Conservation (phyloP, 2,888 invertebrate genomes). For the Nephrotoma flavescens region DNA sequence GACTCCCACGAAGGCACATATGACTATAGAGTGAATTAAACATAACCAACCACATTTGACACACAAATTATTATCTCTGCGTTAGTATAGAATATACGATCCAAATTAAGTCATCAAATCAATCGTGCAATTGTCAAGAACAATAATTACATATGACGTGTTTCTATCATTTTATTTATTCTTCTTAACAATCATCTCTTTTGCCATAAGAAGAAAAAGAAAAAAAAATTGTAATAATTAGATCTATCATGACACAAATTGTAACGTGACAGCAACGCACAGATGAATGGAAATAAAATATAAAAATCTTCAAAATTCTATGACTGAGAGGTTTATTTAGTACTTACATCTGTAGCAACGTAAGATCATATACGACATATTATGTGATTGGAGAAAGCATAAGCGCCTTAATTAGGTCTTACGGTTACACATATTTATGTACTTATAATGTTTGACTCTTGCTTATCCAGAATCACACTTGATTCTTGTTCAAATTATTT, state of each 20-base stretch:
- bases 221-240: not conserved
- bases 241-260: not conserved
- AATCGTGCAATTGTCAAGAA: not conserved
- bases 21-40: not conserved
- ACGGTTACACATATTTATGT: not conserved
- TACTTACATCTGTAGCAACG: not conserved
- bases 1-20: not conserved
- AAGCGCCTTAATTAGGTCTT: not conserved
- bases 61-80: not conserved
- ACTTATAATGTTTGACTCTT: too few species aligned
- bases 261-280: not conserved
- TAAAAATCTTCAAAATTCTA: not conserved
- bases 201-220: not conserved
- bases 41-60: not conserved
- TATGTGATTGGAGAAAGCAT: not conserved
- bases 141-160: not conserved
- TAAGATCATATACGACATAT: not conserved
- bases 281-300: not conserved
- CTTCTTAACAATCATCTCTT: not conserved
- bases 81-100: not conserved
- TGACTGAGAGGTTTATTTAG: not conserved
- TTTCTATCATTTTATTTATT: not conserved
- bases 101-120: not conserved
- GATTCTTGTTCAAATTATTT: too few species aligned
- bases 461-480: too few species aligned